Base-by-base conservation (phyloP, 2,888 invertebrate genomes). In the Mythimna vitellina region DNA sequence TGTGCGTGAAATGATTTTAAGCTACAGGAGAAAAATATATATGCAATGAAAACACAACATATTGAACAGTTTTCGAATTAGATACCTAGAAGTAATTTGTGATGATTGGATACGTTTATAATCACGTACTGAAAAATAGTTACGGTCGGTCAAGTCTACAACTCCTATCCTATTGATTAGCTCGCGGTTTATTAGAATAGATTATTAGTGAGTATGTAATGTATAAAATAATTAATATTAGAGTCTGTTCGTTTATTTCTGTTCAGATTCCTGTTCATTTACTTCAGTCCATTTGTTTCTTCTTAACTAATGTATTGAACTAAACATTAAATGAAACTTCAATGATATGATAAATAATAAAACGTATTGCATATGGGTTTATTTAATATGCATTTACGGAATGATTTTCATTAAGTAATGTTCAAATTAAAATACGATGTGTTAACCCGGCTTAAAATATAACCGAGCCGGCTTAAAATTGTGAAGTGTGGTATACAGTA, bases 1-100 rank as follows among this genome's bases (percentile, higher is more conserved):
- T 58, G 46, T 64, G 38, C n/a, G 61, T 63, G 5, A 49, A 57
- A 6, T 57, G 22, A 20, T 57, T 75, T 46, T 49, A 22, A 57
- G 38, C 12, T 8, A 1, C 3, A 35, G 14, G 32, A 54, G 9
- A 22, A 22, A 42, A 9, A 46, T 46, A 46, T 20, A 10, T 14
- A 46, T 17, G 46, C 1, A 57, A 57, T 20, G 6, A 12, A 57
- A 6, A 32, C 57, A 57, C 4, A 20, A 32, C 56, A 54, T 4
- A 22, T 54, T 22, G 14, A 7, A 25, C 25, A 25, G 25, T 25
- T 54, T 12, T 14, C 54, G 22, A 25, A 25, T 54, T 25, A 12
- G 7, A 54, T 14, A 54, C 29, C 57, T 60, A 22, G 8, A 12
- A 10, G 32, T 10, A n/a, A 58, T 38, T 7, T n/a, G n/a, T 8